Conservation (phyloP, 2,888 invertebrate species). For the Cephus pygmeus region DNA sequence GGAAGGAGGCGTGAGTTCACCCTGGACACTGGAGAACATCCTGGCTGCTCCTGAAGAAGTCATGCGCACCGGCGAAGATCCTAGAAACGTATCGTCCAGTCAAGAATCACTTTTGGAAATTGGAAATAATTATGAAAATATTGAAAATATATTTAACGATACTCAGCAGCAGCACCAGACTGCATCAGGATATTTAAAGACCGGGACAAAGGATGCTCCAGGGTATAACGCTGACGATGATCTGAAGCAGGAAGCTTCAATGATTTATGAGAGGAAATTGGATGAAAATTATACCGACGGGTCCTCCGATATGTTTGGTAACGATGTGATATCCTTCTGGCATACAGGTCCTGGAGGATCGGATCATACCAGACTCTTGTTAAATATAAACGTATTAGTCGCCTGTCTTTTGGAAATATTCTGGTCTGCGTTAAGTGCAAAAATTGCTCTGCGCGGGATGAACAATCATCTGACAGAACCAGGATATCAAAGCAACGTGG, state of each 20-base stretch:
- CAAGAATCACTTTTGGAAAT: neutral
- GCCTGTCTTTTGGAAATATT: constrained; percentile 71
- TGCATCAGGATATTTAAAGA: neutral
- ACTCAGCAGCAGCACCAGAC: neutral
- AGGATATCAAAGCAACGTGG: constrained; percentile 21
- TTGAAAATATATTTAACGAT: neutral
- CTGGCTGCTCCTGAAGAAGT: constrained; percentile 2
- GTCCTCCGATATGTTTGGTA: constrained; percentile 1
- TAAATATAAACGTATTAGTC: constrained; percentile 72
- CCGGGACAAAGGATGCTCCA: neutral
- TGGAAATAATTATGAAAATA: neutral
- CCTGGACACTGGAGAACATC: constrained; percentile 32
- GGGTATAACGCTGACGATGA: neutral
- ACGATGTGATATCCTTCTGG: constrained; percentile 14
- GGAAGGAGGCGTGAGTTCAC: constrained; percentile 12
- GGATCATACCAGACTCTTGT: constrained; percentile 57
- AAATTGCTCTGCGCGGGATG: constrained; percentile 74
- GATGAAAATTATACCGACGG: constrained; percentile 22
- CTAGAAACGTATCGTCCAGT: neutral
- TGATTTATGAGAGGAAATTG: constrained; percentile 18
- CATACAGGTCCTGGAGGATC: constrained; percentile 24
- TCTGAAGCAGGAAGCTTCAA: constrained; percentile 12
- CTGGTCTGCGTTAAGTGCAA: constrained; percentile 73
- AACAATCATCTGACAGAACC: constrained; percentile 59
- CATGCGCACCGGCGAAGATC: neutral